These are phyloP conservation scores for Lophius piscatorius DNA, from an alignment of 2,113 vertebrate genomes.

Conservation along the genomic window DNA sequence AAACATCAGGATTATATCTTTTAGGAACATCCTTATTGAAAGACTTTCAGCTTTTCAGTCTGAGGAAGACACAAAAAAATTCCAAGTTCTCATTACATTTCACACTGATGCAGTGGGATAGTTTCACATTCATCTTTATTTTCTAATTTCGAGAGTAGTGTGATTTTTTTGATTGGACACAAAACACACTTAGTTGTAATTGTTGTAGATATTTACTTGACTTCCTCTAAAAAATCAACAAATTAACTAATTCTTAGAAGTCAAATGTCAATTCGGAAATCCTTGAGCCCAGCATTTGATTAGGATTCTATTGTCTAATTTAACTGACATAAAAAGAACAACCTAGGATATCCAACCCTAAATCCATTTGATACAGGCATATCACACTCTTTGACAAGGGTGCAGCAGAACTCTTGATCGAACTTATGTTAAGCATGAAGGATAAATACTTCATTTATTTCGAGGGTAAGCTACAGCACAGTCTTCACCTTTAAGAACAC, in stretches of 20 bases:
- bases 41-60: conserved; percentile 16
- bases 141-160: background rate
- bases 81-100: conserved; percentile 24
- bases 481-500: conserved; percentile 31
- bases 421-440: conserved; percentile 27
- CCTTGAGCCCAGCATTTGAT: background rate
- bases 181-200: background rate
- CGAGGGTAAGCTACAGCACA: conserved; percentile 32
- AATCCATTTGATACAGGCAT: conserved; percentile 35
- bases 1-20: no score
- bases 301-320: background rate
- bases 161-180: conserved; percentile 10
- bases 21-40: no score
- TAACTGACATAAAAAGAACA: conserved; percentile 5
- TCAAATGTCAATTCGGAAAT: background rate
- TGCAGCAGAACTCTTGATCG: conserved; percentile 13
- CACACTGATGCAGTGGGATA: conserved; percentile 10
- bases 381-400: conserved; percentile 16
- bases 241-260: background rate
- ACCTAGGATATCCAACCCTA: conserved; percentile 20
- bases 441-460: conserved; percentile 24
- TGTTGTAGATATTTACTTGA: background rate
- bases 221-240: background rate
- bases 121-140: conserved; percentile 15
- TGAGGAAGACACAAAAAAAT: conserved; percentile 15